Conservation (phyloP, 2,797 vertebrate genomes). For the Gymnopithys bicolor region DNA sequence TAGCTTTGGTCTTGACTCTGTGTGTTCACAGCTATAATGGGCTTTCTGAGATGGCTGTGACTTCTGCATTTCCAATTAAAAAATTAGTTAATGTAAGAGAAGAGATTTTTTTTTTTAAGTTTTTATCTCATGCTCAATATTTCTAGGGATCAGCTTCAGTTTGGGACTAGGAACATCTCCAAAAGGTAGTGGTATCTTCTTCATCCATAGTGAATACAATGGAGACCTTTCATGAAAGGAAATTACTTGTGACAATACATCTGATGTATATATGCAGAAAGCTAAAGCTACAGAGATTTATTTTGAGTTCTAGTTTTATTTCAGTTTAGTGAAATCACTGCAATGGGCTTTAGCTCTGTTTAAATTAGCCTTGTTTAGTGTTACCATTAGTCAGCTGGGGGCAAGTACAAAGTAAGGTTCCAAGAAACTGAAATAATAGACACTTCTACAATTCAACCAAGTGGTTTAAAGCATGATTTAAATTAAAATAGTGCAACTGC, state of each 20-base stretch:
- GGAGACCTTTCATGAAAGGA: background rate
- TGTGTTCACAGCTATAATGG: background rate
- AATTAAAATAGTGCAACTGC: constrained; percentile 23
- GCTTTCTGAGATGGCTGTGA: background rate
- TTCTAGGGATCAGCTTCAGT: background rate
- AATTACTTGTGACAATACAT: background rate
- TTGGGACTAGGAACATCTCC: background rate
- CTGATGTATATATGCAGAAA: background rate
- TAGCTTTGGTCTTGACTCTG: background rate
- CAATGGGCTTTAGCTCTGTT: constrained; percentile 3
- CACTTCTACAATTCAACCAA: background rate
- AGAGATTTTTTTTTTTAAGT: background rate
- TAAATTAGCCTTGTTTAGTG: constrained; percentile 34
- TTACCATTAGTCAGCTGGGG: constrained; percentile 7
- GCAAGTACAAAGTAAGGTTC: background rate
- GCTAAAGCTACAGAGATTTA: constrained; percentile 1
- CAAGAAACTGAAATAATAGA: constrained; percentile 9
- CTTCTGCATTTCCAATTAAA: background rate
- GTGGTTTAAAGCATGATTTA: constrained; percentile 15
- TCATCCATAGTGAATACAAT: background rate
- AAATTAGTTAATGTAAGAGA: background rate
- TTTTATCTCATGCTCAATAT: background rate
- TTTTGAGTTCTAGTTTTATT: constrained; percentile 24
- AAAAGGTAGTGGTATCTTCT: background rate
- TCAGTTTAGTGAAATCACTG: constrained; percentile 24